Evolutionary conservation across 2,797 vertebrate genomes (phyloP).

Genomic region (Syndactyla subalaris): DNA sequence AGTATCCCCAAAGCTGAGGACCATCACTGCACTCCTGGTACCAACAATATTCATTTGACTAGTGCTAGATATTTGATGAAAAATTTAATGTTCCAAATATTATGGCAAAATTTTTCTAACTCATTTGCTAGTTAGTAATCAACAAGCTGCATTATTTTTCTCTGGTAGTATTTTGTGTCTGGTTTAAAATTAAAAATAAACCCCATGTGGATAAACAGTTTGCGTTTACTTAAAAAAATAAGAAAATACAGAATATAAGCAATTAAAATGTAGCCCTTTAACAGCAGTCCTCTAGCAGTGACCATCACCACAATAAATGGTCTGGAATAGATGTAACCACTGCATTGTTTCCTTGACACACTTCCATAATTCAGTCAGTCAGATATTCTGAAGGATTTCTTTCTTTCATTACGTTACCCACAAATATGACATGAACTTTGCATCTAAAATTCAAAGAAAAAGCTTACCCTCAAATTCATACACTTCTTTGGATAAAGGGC

Average conservation of each 20-base stretch:
- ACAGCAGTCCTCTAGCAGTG: conserved; percentile 40
- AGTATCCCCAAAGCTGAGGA: not conserved
- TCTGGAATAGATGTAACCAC: not conserved
- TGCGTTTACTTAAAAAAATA: conserved; percentile 53
- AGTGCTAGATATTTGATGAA: not conserved
- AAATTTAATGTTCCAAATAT: not conserved
- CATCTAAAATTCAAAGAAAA: conserved; percentile 31
- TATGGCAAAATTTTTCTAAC: not conserved
- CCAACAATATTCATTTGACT: not conserved
- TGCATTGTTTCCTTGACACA: conserved; percentile 8
- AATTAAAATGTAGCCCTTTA: conserved; percentile 57
- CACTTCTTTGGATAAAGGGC: not conserved
- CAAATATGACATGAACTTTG: not conserved
- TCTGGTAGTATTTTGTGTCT: not conserved
- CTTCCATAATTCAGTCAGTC: not conserved
- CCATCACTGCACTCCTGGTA: not conserved
- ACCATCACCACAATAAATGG: conserved; percentile 28
- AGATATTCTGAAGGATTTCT: conserved; percentile 29
- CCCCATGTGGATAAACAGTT: not conserved
- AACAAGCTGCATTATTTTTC: not conserved
- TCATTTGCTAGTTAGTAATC: not conserved
- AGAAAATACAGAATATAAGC: conserved; percentile 55
- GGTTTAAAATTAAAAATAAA: conserved; percentile 18
- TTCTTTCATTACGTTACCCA: not conserved
- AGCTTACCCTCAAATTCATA: not conserved